A percentile compares a stretch with the other conserved stretches of the same genome.
phyloP scores from a whole-genome alignment of 2,888 invertebrate genomes.

The Sarcophaga variegata region DNA sequence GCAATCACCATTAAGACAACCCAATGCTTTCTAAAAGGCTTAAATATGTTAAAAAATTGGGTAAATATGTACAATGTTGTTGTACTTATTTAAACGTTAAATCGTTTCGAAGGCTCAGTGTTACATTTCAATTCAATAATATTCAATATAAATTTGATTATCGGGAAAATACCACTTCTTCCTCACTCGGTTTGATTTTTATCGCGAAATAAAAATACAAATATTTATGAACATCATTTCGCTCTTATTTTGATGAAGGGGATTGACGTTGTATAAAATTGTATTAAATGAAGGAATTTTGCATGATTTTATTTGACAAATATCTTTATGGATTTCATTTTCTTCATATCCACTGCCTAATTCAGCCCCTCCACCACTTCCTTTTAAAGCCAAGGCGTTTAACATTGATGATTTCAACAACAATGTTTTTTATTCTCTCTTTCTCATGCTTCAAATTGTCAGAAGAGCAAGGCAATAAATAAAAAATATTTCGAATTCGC shows the following conservation, averaged over 20 bases:
- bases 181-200: neutral
- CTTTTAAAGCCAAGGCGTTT: too few species aligned
- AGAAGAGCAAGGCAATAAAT: neutral
- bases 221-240: constrained; percentile 8
- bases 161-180: neutral
- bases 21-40: neutral
- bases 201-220: neutral
- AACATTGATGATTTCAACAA: neutral
- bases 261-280: neutral
- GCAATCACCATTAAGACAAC: too few species aligned
- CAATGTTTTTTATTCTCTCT: neutral
- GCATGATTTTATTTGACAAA: neutral
- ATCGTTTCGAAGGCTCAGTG: neutral
- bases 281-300: neutral
- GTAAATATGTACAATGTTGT: too few species aligned
- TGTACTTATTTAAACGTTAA: constrained; percentile 23
- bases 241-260: neutral
- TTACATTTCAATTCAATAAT: constrained; percentile 8
- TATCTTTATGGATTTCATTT: neutral
- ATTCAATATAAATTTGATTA: constrained; percentile 17
- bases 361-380: too few species aligned
- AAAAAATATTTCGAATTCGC: constrained; percentile 19
- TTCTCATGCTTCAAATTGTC: neutral
- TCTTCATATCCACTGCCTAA: too few species aligned
- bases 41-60: neutral